Conservation (phyloP, 2,888 invertebrate species). For the Seladonia tumulorum region DNA sequence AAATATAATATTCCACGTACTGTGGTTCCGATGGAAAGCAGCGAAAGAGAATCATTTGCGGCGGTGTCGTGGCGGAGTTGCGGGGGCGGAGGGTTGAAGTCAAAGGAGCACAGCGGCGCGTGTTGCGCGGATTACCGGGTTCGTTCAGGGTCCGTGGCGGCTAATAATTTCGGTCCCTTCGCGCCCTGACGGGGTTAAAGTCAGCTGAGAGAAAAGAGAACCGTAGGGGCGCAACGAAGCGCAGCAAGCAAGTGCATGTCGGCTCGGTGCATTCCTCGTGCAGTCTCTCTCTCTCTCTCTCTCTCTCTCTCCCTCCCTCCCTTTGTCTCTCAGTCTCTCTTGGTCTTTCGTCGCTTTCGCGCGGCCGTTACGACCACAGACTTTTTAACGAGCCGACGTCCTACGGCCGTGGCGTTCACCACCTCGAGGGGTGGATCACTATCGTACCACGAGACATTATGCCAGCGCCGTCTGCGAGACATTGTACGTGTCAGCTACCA, state of each 20-base stretch:
- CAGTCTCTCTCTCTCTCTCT: background rate
- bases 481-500: conserved; percentile 53
- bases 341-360: conserved; percentile 8
- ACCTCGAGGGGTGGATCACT: conserved; percentile 51
- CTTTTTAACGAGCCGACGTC: conserved; percentile 66
- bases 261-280: conserved; percentile 57
- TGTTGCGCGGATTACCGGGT: conserved; percentile 20
- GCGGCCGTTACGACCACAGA: conserved; percentile 53
- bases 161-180: conserved; percentile 61
- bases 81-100: background rate
- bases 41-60: conserved; percentile 36
- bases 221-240: conserved; percentile 46
- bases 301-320: background rate
- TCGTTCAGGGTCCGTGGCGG: conserved; percentile 18
- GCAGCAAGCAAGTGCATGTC: conserved; percentile 56
- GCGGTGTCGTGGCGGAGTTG: conserved; percentile 20
- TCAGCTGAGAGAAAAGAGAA: conserved; percentile 29
- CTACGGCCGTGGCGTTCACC: conserved; percentile 46
- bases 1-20: conserved; percentile 28
- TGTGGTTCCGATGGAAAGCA: conserved; percentile 13
- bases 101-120: conserved; percentile 45
- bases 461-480: conserved; percentile 61
- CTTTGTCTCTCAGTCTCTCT: background rate
- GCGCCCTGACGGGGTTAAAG: conserved; percentile 23
- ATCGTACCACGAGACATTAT: conserved; percentile 57